These are phyloP conservation scores for Halcyon malimbica DNA, from an alignment of 2,113 vertebrate genomes.

Conservation along the genomic window DNA sequence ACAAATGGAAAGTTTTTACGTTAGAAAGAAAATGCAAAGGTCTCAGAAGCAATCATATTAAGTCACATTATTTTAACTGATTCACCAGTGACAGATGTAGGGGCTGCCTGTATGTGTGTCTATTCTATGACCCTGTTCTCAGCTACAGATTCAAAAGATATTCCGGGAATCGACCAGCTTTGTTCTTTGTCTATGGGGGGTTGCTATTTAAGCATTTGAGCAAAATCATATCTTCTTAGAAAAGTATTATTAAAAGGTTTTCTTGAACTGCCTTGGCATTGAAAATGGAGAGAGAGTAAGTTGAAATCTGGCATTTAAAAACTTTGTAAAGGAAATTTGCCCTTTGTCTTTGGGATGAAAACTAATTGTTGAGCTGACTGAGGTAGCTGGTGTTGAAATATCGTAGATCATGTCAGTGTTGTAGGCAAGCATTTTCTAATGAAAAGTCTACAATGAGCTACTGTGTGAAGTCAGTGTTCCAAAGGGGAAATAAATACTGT, in stretches of 20 bases:
- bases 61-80: neutral
- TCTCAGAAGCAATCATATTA: neutral
- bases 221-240: neutral
- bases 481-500: neutral
- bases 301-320: neutral
- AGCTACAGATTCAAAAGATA: neutral
- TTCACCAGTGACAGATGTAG: neutral
- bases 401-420: neutral
- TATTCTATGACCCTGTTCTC: neutral
- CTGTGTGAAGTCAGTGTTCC: neutral
- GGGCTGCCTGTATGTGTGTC: neutral
- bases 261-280: neutral
- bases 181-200: neutral
- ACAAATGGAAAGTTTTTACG: constrained; percentile 14
- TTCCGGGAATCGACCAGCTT: neutral
- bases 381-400: neutral
- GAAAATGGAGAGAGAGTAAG: neutral
- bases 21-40: constrained; percentile 20
- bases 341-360: neutral
- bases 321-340: neutral
- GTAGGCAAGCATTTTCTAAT: neutral
- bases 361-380: neutral
- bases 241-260: neutral
- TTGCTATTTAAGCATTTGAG: neutral
- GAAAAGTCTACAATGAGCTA: neutral